Base-by-base conservation (phyloP, 2,888 invertebrate species). In the Drosophila emarginata region DNA sequence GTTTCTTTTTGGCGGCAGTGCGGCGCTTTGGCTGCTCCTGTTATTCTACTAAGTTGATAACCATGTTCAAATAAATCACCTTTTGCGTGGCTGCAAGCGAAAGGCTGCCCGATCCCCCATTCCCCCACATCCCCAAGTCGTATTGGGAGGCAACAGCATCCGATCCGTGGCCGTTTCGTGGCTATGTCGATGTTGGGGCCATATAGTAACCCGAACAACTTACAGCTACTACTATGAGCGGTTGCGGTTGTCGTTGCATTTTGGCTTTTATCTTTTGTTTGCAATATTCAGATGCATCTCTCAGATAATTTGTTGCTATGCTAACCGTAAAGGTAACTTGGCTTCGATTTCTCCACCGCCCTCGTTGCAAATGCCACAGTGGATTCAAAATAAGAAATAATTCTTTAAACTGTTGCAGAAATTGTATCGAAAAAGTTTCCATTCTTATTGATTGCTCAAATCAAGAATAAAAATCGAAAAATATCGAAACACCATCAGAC, bases 21-120 rank as follows among this genome's bases (percentile, higher is more conserved):
- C 87, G 81, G 83, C 87, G 87, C 88, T 87, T 86, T 84, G 71
- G 54, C 88, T 89, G 88, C 89, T 87, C 88, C 89, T 87, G 89
- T 89, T 85, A 85, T 88, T 85, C 84, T 88, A 88, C 89, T 90
- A 90, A 90, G 90, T 90, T 90, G 90, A 90, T 90, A 90, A 90
- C 90, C 90, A 90, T 90, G 90, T 90, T 89, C 89, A 90, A 90
- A 90, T 90, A 90, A 90, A 90, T 90, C 91, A 90, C 90, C 89
- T 89, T 89, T 89, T 88, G 80, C 85, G 89, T 87, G 84, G 84
- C 88, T 81, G 79, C 87, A 83, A 80, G 78, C 87, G 82, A 89
- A 82, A 87, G 82, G 84, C 80, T 57, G 67, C 26, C 26, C 5
- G 26, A n/a, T n/a, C n/a, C n/a, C n/a, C n/a, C n/a, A n/a, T n/a